Evolutionary conservation across 2,797 vertebrate genomes (phyloP).

Genomic region (Acipenser ruthenus): DNA sequence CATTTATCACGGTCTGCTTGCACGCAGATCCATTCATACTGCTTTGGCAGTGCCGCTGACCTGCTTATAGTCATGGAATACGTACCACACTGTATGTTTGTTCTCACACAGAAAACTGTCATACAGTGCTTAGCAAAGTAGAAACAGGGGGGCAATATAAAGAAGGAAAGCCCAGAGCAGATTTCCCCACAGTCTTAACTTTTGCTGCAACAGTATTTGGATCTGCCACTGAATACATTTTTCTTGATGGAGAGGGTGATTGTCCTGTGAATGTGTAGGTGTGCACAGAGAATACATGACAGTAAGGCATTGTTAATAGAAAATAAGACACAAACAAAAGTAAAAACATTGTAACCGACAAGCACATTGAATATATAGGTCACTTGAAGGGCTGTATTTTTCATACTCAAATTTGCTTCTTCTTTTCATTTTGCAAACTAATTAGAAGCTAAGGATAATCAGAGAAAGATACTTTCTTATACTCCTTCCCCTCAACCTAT

Average conservation of each 20-base stretch:
- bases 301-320: slow-evolving; percentile 58
- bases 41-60: slow-evolving; percentile 35
- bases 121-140: slow-evolving; percentile 19
- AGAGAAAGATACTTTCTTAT: slow-evolving; percentile 33
- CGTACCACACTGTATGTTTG: slow-evolving; percentile 31
- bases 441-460: slow-evolving; percentile 41
- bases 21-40: slow-evolving; percentile 48
- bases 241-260: slow-evolving; percentile 12
- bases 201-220: slow-evolving; percentile 8
- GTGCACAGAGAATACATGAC: slow-evolving; percentile 32
- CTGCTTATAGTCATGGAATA: slow-evolving; percentile 38
- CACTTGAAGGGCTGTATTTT: slow-evolving; percentile 50
- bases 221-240: slow-evolving; percentile 9
- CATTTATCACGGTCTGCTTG: slow-evolving; percentile 49
- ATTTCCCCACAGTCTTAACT: slow-evolving; percentile 15
- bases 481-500: slow-evolving; percentile 46
- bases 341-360: slow-evolving; percentile 58
- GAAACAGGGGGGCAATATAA: slow-evolving; percentile 26
- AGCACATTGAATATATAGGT: slow-evolving; percentile 60
- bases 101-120: slow-evolving; percentile 45
- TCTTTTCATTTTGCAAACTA: slow-evolving; percentile 55
- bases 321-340: slow-evolving; percentile 56
- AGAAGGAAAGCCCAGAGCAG: slow-evolving; percentile 17
- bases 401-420: slow-evolving; percentile 48
- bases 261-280: background rate